phyloP scores from a whole-genome alignment of 2,113 vertebrate genomes.

The Tyrannus savana region DNA sequence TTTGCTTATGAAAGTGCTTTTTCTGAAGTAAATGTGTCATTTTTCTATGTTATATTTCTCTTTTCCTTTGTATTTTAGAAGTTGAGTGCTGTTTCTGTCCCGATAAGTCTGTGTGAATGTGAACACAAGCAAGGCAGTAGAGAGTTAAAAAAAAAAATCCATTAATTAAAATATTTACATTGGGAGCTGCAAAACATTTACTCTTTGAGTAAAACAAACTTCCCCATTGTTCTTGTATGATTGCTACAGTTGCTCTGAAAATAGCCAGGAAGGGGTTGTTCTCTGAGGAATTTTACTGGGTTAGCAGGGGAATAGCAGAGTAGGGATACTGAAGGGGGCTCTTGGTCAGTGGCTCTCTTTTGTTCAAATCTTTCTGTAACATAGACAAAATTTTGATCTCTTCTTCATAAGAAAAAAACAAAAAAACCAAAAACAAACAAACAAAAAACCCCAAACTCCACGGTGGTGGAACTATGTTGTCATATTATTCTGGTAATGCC shows the following conservation, averaged over 20 bases:
- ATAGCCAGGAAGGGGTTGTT: slow-evolving; percentile 47
- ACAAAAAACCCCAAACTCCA: accelerated
- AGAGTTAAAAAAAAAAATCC: slow-evolving; percentile 33
- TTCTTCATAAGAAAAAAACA: neutral
- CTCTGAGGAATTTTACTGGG: slow-evolving; percentile 42
- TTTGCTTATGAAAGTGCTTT: neutral
- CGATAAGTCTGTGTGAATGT: neutral
- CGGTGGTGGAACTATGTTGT: neutral
- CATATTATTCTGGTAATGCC: neutral
- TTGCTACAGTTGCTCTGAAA: slow-evolving; percentile 42
- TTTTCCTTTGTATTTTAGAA: neutral
- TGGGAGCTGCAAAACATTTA: slow-evolving; percentile 62
- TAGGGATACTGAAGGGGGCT: neutral
- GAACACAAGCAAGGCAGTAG: neutral
- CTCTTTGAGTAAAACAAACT: slow-evolving; percentile 61
- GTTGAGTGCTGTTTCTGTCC: neutral
- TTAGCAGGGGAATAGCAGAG: neutral
- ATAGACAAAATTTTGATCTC: neutral
- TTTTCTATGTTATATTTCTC: neutral
- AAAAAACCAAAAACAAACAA: neutral
- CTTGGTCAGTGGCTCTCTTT: neutral
- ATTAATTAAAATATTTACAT: slow-evolving; percentile 66
- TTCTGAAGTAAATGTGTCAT: neutral
- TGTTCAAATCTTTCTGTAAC: neutral
- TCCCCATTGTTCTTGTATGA: slow-evolving; percentile 56